Evolutionary conservation across 2,888 invertebrate genomes (phyloP).

Genomic region (Mythimna vitellina): DNA sequence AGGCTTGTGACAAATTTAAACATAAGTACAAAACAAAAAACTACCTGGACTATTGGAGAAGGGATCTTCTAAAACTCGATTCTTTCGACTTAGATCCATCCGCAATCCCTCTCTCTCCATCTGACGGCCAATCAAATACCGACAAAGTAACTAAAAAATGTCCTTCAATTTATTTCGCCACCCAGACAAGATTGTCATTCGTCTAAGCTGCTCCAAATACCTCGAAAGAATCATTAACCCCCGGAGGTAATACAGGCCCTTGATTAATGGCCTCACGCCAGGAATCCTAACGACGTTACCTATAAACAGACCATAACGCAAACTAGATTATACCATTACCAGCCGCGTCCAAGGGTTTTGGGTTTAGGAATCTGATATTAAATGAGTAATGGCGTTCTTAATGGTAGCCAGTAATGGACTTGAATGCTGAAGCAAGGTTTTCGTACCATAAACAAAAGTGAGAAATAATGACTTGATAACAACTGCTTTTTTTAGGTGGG

Average conservation of each 20-base stretch:
- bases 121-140: too few species aligned
- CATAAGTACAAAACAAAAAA: too few species aligned
- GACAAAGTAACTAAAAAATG: background rate
- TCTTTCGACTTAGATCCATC: too few species aligned
- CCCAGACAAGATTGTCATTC: background rate
- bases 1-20: too few species aligned
- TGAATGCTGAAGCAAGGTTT: too few species aligned
- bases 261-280: background rate
- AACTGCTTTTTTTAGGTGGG: too few species aligned
- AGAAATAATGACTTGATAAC: too few species aligned
- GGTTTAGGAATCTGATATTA: conserved; percentile 8
- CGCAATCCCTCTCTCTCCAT: too few species aligned
- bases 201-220: conserved; percentile 1
- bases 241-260: background rate
- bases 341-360: background rate
- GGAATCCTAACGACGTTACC: conserved; percentile 1
- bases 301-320: conserved; percentile 5
- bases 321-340: background rate
- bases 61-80: too few species aligned
- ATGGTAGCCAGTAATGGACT: background rate
- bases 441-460: too few species aligned
- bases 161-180: background rate
- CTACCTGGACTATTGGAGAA: too few species aligned
- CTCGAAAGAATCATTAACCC: background rate
- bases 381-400: background rate